Percentiles rank a stretch among this genome's conserved stretches.
Evolutionary conservation across 2,113 vertebrate genomes (phyloP).

Genomic region (Chroicocephalus ridibundus): DNA sequence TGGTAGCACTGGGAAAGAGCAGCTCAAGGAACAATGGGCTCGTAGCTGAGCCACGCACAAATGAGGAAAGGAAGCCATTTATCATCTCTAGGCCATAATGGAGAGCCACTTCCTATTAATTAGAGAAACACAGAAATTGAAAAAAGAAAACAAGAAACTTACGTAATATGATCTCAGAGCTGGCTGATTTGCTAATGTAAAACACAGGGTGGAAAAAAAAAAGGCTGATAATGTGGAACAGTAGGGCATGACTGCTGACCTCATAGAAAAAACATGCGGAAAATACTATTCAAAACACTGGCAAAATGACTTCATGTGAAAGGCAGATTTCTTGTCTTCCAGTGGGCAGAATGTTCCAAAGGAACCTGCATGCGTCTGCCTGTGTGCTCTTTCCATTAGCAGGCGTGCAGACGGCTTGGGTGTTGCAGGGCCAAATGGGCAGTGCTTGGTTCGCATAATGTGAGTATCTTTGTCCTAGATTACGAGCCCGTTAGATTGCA

Average conservation of each 20-base stretch:
- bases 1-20: constrained; percentile 21
- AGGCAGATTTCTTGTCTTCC: constrained; percentile 42
- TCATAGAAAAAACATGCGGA: constrained; percentile 59
- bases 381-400: neutral
- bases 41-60: neutral
- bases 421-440: fast-evolving
- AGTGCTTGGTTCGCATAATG: neutral
- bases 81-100: constrained; percentile 36
- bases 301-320: constrained; percentile 55
- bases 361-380: neutral
- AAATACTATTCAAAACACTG: constrained; percentile 59
- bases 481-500: neutral
- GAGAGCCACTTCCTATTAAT: constrained; percentile 53
- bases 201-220: constrained; percentile 37
- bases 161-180: constrained; percentile 23
- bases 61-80: constrained; percentile 43
- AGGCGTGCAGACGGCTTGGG: neutral
- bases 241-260: constrained; percentile 61
- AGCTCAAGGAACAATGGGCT: constrained; percentile 29
- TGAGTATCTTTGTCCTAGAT: neutral
- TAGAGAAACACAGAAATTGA: constrained; percentile 42
- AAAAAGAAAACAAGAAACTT: constrained; percentile 22
- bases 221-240: constrained; percentile 61
- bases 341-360: constrained; percentile 15
- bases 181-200: constrained; percentile 37